Evolutionary conservation across 1,140 invertebrate genomes (phyloP).

Genomic region (Procambarus virginalis): DNA sequence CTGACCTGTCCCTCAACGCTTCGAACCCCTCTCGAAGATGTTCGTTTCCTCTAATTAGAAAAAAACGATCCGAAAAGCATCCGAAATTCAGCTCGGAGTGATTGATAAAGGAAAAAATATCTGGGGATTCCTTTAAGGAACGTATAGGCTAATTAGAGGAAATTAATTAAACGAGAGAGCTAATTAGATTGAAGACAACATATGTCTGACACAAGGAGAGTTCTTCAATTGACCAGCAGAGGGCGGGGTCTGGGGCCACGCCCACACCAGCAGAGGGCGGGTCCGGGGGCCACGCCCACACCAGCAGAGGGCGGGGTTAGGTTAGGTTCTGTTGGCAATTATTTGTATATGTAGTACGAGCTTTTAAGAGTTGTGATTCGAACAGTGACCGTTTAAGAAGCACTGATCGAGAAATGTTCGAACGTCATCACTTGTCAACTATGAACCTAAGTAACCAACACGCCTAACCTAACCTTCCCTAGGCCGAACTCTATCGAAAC

Average conservation of each 20-base stretch:
- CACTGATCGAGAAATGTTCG: too few relatives aligned
- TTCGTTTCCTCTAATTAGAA: not conserved
- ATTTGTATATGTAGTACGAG: too few relatives aligned
- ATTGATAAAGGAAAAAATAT: not conserved
- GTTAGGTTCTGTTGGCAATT: too few relatives aligned
- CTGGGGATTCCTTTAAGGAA: slow-evolving; percentile 18
- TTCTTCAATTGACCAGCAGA: not conserved
- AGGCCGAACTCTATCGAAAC: too few relatives aligned
- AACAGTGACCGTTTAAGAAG: too few relatives aligned
- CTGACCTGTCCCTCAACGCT: not conserved
- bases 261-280: not conserved
- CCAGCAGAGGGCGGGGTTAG: too few relatives aligned
- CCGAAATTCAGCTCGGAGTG: not conserved
- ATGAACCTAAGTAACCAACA: too few relatives aligned
- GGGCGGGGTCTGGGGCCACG: not conserved
- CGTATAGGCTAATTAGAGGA: slow-evolving; percentile 36
- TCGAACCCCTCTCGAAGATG: not conserved
- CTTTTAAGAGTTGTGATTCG: too few relatives aligned
- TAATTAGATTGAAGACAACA: slow-evolving; percentile 44
- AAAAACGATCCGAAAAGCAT: not conserved
- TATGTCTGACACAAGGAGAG: slow-evolving; percentile 2
- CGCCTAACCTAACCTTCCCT: too few relatives aligned
- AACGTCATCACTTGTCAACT: too few relatives aligned
- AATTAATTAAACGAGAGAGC: slow-evolving; percentile 20
- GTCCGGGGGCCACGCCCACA: not conserved